These are phyloP conservation scores for Petrophora chlorosata DNA, from an alignment of 2,888 invertebrate genomes.

Conservation along the genomic window DNA sequence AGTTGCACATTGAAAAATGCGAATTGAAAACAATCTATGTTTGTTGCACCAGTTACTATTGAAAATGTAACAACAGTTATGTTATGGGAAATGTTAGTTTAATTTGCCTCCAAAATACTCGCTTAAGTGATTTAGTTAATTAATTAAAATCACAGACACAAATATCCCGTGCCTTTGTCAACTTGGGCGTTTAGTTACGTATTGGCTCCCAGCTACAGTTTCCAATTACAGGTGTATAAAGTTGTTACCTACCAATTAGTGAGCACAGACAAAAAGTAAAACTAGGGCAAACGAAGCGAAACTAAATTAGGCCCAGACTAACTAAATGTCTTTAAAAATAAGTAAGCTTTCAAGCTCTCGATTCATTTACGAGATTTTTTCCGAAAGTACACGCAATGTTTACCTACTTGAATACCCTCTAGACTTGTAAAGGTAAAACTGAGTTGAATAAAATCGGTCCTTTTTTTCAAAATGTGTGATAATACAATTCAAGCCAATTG, in stretches of 20 bases:
- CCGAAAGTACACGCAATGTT: constrained; percentile 9
- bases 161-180: neutral
- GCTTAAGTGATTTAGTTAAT: too few species aligned
- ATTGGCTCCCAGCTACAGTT: too few species aligned
- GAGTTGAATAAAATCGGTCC: too few species aligned
- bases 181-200: neutral
- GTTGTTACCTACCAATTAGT: constrained; percentile 53
- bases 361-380: constrained; percentile 27
- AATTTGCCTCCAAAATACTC: too few species aligned
- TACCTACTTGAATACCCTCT: constrained; percentile 9
- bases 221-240: constrained; percentile 55
- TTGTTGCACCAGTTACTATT: too few species aligned
- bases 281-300: constrained; percentile 44
- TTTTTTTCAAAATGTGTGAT: too few species aligned
- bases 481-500: too few species aligned
- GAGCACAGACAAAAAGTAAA: constrained; percentile 46
- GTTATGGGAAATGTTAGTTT: too few species aligned
- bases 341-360: constrained; percentile 29
- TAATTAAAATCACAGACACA: neutral
- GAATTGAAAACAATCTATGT: too few species aligned
- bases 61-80: too few species aligned
- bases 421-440: constrained; percentile 8
- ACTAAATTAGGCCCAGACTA: constrained; percentile 39
- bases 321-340: constrained; percentile 43
- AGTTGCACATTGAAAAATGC: too few species aligned